Evolutionary conservation across 2,797 vertebrate genomes (phyloP), one percentile per base, ranked within the genome.

Genomic region (Falco columbarius): DNA sequence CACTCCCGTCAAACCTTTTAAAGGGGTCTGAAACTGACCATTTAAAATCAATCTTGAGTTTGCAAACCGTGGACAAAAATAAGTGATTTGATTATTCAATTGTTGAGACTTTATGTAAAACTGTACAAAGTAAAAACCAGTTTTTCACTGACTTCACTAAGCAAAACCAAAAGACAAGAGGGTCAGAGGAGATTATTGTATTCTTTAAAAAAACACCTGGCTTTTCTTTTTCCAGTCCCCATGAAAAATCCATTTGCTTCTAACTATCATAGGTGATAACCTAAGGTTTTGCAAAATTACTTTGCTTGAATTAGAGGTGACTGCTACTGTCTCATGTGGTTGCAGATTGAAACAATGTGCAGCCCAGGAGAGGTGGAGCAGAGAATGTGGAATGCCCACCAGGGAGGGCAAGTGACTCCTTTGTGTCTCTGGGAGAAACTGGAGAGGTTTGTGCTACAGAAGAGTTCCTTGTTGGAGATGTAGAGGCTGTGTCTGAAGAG

Each of bases 321-420:
- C 58, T 38, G 32, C 38, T 55, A 5, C 61, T 56, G 36, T 56
- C 59, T 73, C 27, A 9, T 1, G 2, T 32, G 18, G 36, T 18
- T 46, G 30, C 22, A 1, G 0, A 13, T 1, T 19, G 42, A 86
- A 66, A 58, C 30, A 29, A 12, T 0, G 3, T 32, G 58, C 5
- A 12, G 40, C 38, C 32, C 20, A 11, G 27, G 77, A 79, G 77
- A 66, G 46, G 36, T 40, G 61, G 52, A 71, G 23, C 36, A 42
- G 59, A 23, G 51, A 54, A 29, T 0, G 1, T 55, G 34, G 49
- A 51, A 63, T 23, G 34, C 61, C 56, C 36, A 26, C 22, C 3
- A 5, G 62, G 21, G 51, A 61, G 66, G 9, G 15, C 19, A 5
- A 30, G 22, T 12, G 27, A 52, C 11, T 30, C 36, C n/a, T 62